Evolutionary conservation across 2,888 invertebrate species (phyloP).

Genomic region (Drosophila melanosoma): DNA sequence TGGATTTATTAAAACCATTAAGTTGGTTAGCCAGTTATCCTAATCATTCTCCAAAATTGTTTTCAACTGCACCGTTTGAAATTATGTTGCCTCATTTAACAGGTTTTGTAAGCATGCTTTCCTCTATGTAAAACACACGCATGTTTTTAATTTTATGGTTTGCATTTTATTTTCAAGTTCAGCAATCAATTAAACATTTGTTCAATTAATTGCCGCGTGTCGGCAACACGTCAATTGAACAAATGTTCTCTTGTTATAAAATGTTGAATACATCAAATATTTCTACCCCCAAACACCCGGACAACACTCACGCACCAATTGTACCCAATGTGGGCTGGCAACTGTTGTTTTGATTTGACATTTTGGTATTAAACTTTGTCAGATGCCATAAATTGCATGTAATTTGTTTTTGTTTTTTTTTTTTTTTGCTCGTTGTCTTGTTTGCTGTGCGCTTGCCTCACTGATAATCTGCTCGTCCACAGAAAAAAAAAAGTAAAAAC

Average conservation of each 20-base stretch:
- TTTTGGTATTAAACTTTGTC: constrained; percentile 28
- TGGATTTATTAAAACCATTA: not conserved
- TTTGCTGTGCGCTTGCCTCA: constrained; percentile 1
- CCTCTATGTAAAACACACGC: not conserved
- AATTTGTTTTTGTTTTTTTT: constrained; percentile 17
- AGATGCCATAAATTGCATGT: constrained; percentile 19
- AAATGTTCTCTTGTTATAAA: constrained; percentile 19
- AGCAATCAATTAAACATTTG: constrained; percentile 58
- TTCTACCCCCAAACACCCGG: not conserved
- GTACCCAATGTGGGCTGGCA: constrained; percentile 13
- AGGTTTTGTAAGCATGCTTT: not conserved
- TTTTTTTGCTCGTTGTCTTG: not conserved
- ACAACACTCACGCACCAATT: not conserved
- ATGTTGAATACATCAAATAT: constrained; percentile 30
- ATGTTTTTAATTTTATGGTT: constrained; percentile 1
- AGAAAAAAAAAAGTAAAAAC: constrained; percentile 10
- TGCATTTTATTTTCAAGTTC: constrained; percentile 59
- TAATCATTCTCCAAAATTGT: not conserved
- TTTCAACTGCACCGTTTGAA: not conserved
- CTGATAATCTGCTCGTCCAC: constrained; percentile 1
- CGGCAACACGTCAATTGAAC: constrained; percentile 20
- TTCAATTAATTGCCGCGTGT: constrained; percentile 28
- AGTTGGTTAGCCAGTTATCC: not conserved
- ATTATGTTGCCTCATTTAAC: not conserved
- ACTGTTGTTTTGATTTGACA: constrained; percentile 49